phyloP scores from a whole-genome alignment of 2,888 invertebrate genomes.

The Sinotaia quadrata region DNA sequence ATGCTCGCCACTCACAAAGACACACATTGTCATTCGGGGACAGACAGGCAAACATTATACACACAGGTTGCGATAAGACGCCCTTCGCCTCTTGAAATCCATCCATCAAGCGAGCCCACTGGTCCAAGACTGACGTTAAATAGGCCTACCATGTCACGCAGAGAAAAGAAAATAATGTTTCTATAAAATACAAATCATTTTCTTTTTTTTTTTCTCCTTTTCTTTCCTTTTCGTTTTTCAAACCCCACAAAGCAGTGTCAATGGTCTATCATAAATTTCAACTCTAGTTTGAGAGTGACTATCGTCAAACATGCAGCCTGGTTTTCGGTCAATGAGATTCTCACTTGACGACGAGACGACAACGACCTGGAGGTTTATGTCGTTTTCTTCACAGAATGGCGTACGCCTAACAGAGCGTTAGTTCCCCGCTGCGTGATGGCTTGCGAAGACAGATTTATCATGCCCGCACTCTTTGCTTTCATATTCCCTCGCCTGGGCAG shows the following conservation, averaged over 20 bases:
- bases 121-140: neutral
- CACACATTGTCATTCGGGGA: conserved; percentile 10
- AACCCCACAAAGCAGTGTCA: no score
- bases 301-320: no score
- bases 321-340: conserved; percentile 27
- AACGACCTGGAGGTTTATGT: neutral
- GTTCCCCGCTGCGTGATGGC: conserved; percentile 13
- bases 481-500: conserved; percentile 20
- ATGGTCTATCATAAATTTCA: no score
- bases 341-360: neutral
- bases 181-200: no score
- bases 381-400: neutral
- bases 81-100: conserved; percentile 7
- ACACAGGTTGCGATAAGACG: conserved; percentile 17
- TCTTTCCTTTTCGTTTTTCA: no score
- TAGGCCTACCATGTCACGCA: neutral
- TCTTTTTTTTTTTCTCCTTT: no score
- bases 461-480: conserved; percentile 28
- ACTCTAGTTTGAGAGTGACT: no score
- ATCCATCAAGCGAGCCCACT: conserved; percentile 6
- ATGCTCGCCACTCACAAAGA: conserved; percentile 12
- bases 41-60: conserved; percentile 23
- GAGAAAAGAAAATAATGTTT: conserved; percentile 1
- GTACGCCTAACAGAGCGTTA: conserved; percentile 3
- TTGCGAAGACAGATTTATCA: conserved; percentile 29